Evolutionary conservation across 2,888 invertebrate species (phyloP).

Genomic region (Alloplasta piceator): DNA sequence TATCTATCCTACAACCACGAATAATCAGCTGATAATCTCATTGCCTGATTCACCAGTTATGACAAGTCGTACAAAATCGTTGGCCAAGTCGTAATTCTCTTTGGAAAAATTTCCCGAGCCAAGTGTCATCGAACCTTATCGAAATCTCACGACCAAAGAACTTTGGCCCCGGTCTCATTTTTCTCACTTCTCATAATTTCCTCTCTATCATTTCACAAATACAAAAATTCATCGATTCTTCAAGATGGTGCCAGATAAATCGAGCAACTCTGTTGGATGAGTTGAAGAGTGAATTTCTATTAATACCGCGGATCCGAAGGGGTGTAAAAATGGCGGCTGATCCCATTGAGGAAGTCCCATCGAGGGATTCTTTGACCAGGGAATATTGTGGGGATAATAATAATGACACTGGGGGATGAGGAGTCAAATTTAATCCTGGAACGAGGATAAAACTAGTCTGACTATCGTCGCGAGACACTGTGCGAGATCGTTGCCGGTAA

Average conservation of each 20-base stretch:
- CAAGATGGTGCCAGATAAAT: not conserved
- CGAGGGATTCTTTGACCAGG: not conserved
- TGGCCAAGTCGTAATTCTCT: too few species aligned
- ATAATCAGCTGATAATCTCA: too few species aligned
- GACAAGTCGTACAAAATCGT: too few species aligned
- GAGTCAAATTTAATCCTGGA: slow-evolving; percentile 41
- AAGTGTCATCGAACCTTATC: not conserved
- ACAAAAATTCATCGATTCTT: not conserved
- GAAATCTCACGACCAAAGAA: not conserved
- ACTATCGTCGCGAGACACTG: not conserved
- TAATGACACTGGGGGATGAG: not conserved
- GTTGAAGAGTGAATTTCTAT: not conserved
- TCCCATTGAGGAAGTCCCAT: not conserved
- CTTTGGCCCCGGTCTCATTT: not conserved
- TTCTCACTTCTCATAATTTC: not conserved
- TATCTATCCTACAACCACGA: too few species aligned
- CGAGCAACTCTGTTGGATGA: not conserved
- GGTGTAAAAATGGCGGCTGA: not conserved
- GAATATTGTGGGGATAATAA: not conserved
- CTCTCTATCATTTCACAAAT: not conserved
- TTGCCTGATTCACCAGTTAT: too few species aligned
- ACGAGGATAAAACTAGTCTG: slow-evolving; percentile 41
- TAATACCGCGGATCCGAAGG: not conserved
- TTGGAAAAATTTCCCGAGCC: not conserved
- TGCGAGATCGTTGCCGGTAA: slow-evolving; percentile 41